phyloP scores from a whole-genome alignment of 2,113 vertebrate genomes.

The Cheilinus undulatus region DNA sequence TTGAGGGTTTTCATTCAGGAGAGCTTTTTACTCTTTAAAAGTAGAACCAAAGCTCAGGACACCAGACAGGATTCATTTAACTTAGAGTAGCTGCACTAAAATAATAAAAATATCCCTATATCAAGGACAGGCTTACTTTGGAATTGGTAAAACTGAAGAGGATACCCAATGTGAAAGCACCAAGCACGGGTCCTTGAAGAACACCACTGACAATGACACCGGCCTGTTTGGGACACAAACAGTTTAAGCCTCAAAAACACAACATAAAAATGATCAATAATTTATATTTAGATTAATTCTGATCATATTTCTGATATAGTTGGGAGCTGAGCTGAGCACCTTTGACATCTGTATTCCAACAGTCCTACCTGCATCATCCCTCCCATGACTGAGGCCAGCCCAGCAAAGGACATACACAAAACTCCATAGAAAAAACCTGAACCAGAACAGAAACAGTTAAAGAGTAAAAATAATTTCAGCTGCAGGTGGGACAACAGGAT shows the following conservation, averaged over 20 bases:
- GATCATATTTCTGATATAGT: no score
- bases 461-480: no score
- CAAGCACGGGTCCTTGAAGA: not conserved
- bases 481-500: not conserved
- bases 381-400: slow-evolving; percentile 83
- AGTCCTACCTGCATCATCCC: slow-evolving; percentile 82
- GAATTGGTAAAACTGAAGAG: not conserved
- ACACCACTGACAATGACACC: not conserved
- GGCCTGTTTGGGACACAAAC: not conserved
- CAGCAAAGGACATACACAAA: slow-evolving; percentile 85
- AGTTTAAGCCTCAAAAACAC: not conserved
- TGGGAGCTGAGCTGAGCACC: no score
- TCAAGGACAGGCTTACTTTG: not conserved
- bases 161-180: not conserved
- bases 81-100: not conserved
- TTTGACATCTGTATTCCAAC: not conserved
- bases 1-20: no score
- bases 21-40: no score
- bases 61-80: no score
- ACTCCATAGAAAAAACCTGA: slow-evolving; percentile 82
- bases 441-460: not conserved
- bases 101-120: not conserved
- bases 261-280: no score
- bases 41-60: no score
- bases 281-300: no score